Base-by-base conservation (phyloP, 2,797 vertebrate genomes). In the Chelidonichthys spinosus region DNA sequence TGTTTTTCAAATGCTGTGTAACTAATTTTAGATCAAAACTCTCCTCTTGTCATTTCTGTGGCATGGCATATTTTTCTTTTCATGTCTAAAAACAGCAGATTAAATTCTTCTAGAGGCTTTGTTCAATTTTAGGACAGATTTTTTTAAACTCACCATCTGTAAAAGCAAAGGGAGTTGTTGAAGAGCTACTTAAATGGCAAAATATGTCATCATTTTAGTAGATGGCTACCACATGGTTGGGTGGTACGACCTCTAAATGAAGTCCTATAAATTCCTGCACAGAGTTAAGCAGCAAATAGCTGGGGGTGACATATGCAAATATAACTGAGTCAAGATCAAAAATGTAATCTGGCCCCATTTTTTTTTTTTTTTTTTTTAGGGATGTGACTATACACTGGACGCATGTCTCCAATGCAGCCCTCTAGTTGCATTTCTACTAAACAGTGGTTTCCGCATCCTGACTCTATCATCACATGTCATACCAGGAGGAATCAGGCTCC, bases 401-500 rank as follows among this genome's bases (percentile, higher is more conserved):
- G 77, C 53, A 79, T 79, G 72, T 79, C 75, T 54, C 52, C 70
- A 60, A 83, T 76, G 62, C 75, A 75, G 74, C 66, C 86, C 63
- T 86, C 66, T 55, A 37, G 76, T 78, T 49, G 74, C 74, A 75
- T 87, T 86, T 81, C 83, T 75, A 77, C 82, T 87, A 90, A 89
- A 88, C 86, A 92, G 86, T 81, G 82, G 87, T 92, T 93, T 94
- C 90, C 55, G 81, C 92, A 93, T 93, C 88, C 90, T 90, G 90
- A 87, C 87, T 91, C 82, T 85, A 86, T 93, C 92, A 89, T 91
- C 87, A 89, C 87, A 81, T 87, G 87, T 90, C 78, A 73, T 83
- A 90, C 84, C 86, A 87, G 82, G 86, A 93, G 87, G 87, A 94
- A 91, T 93, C 87, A 83, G 80, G 67, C 85, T 88, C 76, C 78